Base-by-base conservation (phyloP, 2,797 vertebrate genomes). In the Pseudopleuronectes americanus region DNA sequence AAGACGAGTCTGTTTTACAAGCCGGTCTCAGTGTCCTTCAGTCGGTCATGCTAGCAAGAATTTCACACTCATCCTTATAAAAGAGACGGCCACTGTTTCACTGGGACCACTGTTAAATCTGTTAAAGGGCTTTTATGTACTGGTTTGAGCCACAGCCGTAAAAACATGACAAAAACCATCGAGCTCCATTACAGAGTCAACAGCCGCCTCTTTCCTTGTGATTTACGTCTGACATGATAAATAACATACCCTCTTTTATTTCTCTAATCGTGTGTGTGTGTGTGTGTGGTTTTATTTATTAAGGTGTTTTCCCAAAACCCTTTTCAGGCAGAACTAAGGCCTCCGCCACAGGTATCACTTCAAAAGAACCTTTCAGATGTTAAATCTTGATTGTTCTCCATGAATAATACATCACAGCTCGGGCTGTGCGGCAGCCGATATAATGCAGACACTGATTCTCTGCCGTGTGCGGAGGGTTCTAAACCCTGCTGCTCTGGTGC, bases 341-440 rank as follows among this genome's bases (percentile, higher is more conserved):
- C 80, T 33, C 48, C 84, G 33, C 89, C 83, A 88, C 84, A 90
- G 85, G 86, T 91, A 79, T 85, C 81, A 85, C 84, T 91, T 90
- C 84, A 89, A 89, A 89, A 36, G 79, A 71, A 71, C 63, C 84
- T 82, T 85, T 90, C 85, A 81, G 64, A 90, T 89, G 88, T 90
- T 87, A 90, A 91, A 87, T 87, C 86, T 78, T 87, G 86, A 90
- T 91, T 90, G 84, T 90, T 82, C 57, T 0, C 62, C 73, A 90
- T 90, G 88, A 92, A 93, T 91, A 90, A 92, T 81, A 89, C 84
- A 91, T 91, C 58, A 85, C 8, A 84, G 74, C 62, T 75, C 2
- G 64, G 60, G 78, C 79, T 85, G 60, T 26, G 77, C 51, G 9
- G 87, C 86, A 71, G 58, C 76, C 33, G 54, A 81, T 80, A 84